Conservation (phyloP, 2,113 vertebrate species). For the Peromyscus leucopus region DNA sequence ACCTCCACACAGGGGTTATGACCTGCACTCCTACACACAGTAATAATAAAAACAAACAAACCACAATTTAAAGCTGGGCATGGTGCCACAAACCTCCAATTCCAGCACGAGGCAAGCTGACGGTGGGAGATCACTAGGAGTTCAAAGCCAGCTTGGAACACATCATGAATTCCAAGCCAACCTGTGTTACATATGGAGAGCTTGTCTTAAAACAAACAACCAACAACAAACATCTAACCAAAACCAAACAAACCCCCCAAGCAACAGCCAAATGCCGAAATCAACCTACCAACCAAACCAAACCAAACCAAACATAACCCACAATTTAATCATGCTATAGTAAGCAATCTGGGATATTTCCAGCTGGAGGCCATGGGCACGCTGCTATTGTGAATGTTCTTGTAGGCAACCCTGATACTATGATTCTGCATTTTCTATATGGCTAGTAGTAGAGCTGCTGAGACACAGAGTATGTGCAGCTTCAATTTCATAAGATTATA, state of each 20-base stretch:
- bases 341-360: slow-evolving; percentile 21
- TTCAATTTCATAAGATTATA: slow-evolving; percentile 40
- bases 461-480: not conserved
- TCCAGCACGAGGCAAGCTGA: not conserved
- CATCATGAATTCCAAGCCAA: not conserved
- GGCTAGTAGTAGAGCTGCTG: not conserved
- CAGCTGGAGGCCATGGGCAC: not conserved
- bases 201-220: not conserved
- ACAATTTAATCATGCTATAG: not conserved
- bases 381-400: not conserved
- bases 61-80: not conserved
- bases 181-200: not conserved
- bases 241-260: not conserved
- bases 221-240: not conserved
- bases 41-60: not conserved
- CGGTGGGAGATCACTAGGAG: no score
- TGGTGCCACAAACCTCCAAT: not conserved
- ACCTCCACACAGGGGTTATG: not conserved
- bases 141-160: not conserved
- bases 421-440: not conserved
- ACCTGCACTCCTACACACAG: no score
- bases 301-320: not conserved
- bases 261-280: not conserved
- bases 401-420: not conserved
- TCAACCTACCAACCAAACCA: not conserved